phyloP scores from a whole-genome alignment of 2,113 vertebrate genomes.

The Cettia cetti region DNA sequence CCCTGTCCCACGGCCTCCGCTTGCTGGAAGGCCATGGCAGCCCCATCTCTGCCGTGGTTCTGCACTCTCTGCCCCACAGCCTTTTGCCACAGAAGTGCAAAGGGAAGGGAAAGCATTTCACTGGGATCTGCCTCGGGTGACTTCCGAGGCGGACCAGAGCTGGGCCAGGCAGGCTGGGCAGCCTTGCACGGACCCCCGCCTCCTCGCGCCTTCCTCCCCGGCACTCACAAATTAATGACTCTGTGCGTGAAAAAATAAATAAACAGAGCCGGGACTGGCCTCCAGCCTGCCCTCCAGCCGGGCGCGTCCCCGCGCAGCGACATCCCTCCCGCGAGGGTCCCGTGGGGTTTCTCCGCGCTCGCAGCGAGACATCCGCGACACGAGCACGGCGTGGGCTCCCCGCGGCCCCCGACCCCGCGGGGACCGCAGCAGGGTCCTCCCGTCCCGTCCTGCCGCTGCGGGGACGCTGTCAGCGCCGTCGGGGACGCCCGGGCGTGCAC shows the following conservation, averaged over 20 bases:
- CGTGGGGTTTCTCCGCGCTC: neutral
- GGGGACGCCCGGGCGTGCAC: neutral
- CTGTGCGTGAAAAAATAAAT: neutral
- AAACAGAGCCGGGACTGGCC: neutral
- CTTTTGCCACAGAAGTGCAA: neutral
- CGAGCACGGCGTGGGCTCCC: neutral
- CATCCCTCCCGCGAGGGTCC: neutral
- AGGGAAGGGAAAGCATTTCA: neutral
- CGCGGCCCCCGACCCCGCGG: neutral
- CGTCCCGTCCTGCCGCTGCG: neutral
- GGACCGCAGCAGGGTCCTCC: neutral
- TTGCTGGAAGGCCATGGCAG: neutral
- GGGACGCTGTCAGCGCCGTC: neutral
- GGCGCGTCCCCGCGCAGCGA: neutral
- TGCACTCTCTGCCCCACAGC: neutral
- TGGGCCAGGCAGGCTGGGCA: neutral
- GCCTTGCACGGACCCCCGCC: neutral
- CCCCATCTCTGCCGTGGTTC: neutral
- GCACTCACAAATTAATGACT: neutral
- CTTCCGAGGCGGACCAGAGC: neutral
- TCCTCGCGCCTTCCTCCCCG: neutral
- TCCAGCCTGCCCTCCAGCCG: neutral
- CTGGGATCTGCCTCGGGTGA: neutral
- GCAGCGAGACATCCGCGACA: neutral
- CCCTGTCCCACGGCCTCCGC: accelerated